Evolutionary conservation across 2,797 vertebrate genomes (phyloP).

Genomic region (Diglossa cyanea): DNA sequence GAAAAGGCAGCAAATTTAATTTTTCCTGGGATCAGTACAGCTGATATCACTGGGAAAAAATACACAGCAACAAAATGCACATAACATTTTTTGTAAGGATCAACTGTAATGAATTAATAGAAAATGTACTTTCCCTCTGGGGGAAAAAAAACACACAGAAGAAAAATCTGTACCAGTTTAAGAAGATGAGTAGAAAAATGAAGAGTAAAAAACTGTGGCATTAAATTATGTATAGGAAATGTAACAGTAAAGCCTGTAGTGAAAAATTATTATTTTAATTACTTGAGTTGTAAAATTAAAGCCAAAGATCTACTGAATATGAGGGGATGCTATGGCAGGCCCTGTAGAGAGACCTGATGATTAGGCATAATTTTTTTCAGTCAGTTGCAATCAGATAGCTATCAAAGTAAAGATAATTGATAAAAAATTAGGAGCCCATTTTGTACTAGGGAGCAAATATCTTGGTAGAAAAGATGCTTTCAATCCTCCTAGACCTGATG

Average conservation of each 20-base stretch:
- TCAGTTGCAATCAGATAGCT: background rate
- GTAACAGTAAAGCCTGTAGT: background rate
- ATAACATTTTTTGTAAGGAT: background rate
- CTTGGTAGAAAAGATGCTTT: background rate
- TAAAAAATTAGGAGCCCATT: background rate
- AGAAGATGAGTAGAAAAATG: background rate
- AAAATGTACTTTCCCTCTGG: background rate
- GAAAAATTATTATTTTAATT: background rate
- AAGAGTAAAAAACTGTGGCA: background rate
- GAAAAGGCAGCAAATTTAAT: background rate
- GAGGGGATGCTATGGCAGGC: background rate
- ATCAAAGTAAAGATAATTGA: background rate
- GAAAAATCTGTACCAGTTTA: background rate
- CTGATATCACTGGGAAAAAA: background rate
- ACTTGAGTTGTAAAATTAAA: background rate
- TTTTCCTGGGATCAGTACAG: background rate
- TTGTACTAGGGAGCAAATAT: background rate
- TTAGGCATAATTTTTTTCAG: background rate
- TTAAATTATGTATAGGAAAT: background rate
- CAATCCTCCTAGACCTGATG: background rate
- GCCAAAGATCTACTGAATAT: background rate
- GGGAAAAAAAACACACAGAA: background rate
- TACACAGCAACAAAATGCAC: accelerated
- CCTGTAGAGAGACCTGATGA: background rate
- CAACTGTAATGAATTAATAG: background rate